Evolutionary conservation across 2,113 vertebrate species (phyloP).

Genomic region (Gavialis gangeticus): DNA sequence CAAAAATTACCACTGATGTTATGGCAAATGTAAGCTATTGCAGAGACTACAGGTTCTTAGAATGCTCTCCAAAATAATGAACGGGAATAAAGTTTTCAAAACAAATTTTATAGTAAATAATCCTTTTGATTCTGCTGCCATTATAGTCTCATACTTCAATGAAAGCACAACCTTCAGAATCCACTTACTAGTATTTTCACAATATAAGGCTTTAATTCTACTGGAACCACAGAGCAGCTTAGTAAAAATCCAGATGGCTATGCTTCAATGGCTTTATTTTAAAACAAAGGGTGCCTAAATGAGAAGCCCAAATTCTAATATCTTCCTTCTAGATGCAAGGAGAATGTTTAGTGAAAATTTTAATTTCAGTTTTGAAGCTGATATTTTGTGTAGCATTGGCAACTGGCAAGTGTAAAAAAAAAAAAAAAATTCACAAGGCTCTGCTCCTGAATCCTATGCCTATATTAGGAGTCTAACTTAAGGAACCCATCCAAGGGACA

Average conservation of each 20-base stretch:
- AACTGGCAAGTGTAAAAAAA: background rate
- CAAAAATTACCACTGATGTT: background rate
- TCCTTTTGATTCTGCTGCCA: background rate
- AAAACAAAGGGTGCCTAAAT: background rate
- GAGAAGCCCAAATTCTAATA: background rate
- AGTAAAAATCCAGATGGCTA: background rate
- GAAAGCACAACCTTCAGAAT: background rate
- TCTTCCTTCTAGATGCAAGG: background rate
- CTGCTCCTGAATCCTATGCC: background rate
- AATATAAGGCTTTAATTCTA: background rate
- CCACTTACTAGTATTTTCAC: background rate
- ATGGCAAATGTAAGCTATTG: background rate
- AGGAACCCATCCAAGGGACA: background rate
- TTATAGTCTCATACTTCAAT: fast-evolving
- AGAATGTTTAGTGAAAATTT: too few species aligned
- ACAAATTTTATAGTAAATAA: fast-evolving
- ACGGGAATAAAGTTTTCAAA: background rate
- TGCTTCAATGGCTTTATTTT: background rate
- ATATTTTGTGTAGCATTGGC: background rate
- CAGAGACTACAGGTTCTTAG: background rate
- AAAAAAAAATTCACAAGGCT: background rate
- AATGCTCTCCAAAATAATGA: background rate
- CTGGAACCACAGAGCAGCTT: background rate
- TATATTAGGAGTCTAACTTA: background rate
- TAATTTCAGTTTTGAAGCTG: background rate